Evolutionary conservation across 53 echinoderm and acorn worm genomes (phyloP), one percentile per base, ranked within the genome.

Genomic region (Paracentrotus lividus): DNA sequence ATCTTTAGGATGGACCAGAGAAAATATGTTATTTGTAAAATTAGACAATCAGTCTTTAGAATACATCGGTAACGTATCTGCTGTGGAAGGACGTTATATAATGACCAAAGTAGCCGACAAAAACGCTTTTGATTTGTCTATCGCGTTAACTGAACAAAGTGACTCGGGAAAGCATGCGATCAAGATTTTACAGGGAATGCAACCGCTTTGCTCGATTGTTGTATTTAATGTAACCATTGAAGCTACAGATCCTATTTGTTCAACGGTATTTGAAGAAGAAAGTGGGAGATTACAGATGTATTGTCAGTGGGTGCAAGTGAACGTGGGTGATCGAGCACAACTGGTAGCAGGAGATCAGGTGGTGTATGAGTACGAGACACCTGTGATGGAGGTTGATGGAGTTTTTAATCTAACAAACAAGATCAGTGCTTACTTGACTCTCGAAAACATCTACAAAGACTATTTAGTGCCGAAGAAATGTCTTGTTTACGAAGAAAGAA

Each of bases 81-180:
- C 38, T 14, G 13, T 45, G n/a, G 0, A 8, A 9, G n/a, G 26
- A n/a, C 81, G 45, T 78, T 78, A 78, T 33, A 45, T 3, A 3
- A n/a, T 78, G 20, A 78, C n/a, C 47, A 2, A 78, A 8, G 47
- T 78, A n/a, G n/a, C n/a, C 45, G 47, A 78, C 81, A 26, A 2
- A 13, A 78, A 44, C 47, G 7, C 24, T 8, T 45, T 78, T 21
- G 18, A 42, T 4, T 16, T 77, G 77, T 20, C 18, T 42, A 77
- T 77, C 47, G n/a, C 81, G 27, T 81, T 81, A 1, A 47, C 26
- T 47, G 81, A 45, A 8, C 32, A 49, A 81, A 47, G 26, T 26
- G 81, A 81, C 47, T 81, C 81, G 26, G 81, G 81, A 81, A 45
- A 81, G 47, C 81, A 81, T 26, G 27, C 47, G 7, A 42, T 76